phyloP scores from a whole-genome alignment of 2,797 vertebrate genomes.

The Amphiprion clarkii region DNA sequence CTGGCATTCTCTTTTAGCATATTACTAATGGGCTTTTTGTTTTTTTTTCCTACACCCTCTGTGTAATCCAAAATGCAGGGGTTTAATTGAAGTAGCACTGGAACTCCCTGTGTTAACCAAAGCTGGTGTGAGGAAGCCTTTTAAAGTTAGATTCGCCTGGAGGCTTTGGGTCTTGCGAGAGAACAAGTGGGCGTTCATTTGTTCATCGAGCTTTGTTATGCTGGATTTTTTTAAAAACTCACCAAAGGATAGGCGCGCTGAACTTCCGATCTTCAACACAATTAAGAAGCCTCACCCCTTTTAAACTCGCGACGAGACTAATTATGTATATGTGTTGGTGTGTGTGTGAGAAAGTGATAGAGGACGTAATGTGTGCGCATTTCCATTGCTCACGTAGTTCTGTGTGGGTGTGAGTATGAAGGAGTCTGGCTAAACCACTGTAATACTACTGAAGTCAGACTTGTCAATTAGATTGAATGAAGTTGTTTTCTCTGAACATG shows the following conservation, averaged over 20 bases:
- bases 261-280: conserved; percentile 71
- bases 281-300: conserved; percentile 73
- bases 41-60: conserved; percentile 39
- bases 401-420: conserved; percentile 20
- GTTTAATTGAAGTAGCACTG: conserved; percentile 67
- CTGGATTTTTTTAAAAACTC: conserved; percentile 48
- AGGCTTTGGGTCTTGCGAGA: conserved; percentile 71
- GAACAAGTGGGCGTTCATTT: conserved; percentile 74
- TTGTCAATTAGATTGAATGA: conserved; percentile 33
- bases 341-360: conserved; percentile 28
- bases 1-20: conserved; percentile 39
- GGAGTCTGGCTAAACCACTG: conserved; percentile 30
- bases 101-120: conserved; percentile 66
- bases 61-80: conserved; percentile 63
- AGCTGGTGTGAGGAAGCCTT: conserved; percentile 65
- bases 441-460: conserved; percentile 28
- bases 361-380: conserved; percentile 10
- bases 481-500: conserved; percentile 10
- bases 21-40: conserved; percentile 20
- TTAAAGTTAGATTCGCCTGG: conserved; percentile 71
- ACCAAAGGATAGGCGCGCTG: conserved; percentile 62
- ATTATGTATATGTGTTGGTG: conserved; percentile 47
- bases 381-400: conserved; percentile 28
- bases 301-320: conserved; percentile 66
- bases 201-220: conserved; percentile 73